Evolutionary conservation across 2,888 invertebrate species (phyloP), one percentile per base, ranked within the genome.

Genomic region (Melieria picta): DNA sequence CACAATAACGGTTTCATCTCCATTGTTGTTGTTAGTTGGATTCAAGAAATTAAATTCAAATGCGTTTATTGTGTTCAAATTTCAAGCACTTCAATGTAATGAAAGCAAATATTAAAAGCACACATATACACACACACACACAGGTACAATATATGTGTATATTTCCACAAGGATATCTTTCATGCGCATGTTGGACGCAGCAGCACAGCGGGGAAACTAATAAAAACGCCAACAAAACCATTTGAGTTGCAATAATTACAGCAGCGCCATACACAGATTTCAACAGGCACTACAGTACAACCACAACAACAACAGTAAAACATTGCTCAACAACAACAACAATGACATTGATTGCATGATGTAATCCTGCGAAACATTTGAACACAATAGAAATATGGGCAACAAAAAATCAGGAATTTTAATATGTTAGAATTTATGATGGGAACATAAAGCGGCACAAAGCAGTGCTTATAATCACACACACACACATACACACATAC

Each of bases 391-490:
- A 52, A 52, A 52, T 52, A 13, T n/a, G 13, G 6, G n/a, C 13
- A 52, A 52, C 30, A 5, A 52, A 45, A 63, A 5, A 56, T n/a
- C 4, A 13, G 48, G 13, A 47, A 47, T 69, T 69, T 69, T 69
- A 63, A 69, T 63, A 69, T 62, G 56, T 63, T 63, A 63, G 57
- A 69, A 69, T 69, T 69, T 69, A 69, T 69, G 63, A 69, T 47
- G 69, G 62, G 56, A 11, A 47, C 56, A 69, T 47, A 69, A 62
- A 63, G 62, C 52, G 45, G 45, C 30, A 45, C 30, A 30, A 30
- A 30, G 30, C 30, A 30, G 3, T 30, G 30, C 30, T 30, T 30
- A 30, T 30, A 30, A 30, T 30, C 30, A 30, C 30, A 30, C 30
- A 30, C 30, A 30, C 30, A 30, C 30, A 30, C 30, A n/a, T n/a